Percentiles rank a stretch among this genome's conserved stretches.
phyloP scores from a whole-genome alignment of 2,113 vertebrate species.

The Grantiella picta region DNA sequence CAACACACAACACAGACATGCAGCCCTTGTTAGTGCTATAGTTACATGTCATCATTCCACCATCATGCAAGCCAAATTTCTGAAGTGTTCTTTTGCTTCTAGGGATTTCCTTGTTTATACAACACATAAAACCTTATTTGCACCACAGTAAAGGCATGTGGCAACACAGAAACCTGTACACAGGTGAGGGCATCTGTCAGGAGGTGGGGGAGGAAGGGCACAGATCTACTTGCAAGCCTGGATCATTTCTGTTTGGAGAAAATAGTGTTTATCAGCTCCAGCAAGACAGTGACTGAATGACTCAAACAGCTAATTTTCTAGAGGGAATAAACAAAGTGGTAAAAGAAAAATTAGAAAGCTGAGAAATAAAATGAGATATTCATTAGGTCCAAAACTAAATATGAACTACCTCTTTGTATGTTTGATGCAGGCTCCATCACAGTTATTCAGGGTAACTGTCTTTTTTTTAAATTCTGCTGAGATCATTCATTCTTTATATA shows the following conservation, averaged over 20 bases:
- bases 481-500: background rate
- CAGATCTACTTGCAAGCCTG: background rate
- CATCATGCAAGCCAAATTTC: background rate
- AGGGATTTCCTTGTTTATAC: constrained; percentile 40
- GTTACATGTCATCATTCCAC: background rate
- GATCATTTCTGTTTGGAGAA: background rate
- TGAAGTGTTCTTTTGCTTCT: background rate
- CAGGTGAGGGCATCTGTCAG: background rate
- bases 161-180: background rate
- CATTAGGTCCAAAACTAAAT: background rate
- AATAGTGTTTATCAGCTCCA: background rate
- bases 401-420: background rate
- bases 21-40: background rate
- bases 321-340: background rate
- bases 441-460: background rate
- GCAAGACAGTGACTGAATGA: background rate
- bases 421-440: background rate
- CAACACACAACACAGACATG: background rate
- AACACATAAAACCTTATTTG: background rate
- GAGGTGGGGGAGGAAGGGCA: background rate
- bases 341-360: background rate
- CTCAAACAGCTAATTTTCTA: background rate
- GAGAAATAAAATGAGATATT: fast-evolving
- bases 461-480: background rate
- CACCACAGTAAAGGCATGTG: background rate